Conservation (phyloP, 1,140 invertebrate genomes). For the Drosophila littoralis region DNA sequence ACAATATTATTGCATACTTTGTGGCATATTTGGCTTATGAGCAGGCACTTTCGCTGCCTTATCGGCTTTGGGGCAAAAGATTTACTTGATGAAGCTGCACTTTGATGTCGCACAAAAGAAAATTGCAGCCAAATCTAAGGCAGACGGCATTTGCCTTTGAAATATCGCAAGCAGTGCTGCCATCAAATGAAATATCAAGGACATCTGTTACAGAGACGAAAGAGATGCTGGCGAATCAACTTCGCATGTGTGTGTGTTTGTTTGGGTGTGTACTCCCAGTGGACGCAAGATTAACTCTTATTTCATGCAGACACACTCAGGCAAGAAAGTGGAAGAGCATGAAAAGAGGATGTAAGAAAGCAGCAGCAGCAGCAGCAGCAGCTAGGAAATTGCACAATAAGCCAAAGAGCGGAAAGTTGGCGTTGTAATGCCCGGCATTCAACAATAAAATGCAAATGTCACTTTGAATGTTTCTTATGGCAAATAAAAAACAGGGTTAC, state of each 20-base stretch:
- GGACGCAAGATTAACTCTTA: conserved; percentile 70
- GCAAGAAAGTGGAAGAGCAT: conserved; percentile 48
- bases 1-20: conserved; percentile 60
- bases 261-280: conserved; percentile 43
- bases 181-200: conserved; percentile 67
- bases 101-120: conserved; percentile 63
- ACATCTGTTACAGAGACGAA: conserved; percentile 59
- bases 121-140: conserved; percentile 55
- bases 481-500: conserved; percentile 44
- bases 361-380: conserved; percentile 9
- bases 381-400: conserved; percentile 63
- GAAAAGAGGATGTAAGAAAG: conserved; percentile 12
- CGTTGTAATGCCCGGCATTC: conserved; percentile 62
- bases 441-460: conserved; percentile 72
- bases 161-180: conserved; percentile 40
- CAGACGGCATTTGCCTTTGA: conserved; percentile 50
- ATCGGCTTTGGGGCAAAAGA: conserved; percentile 50
- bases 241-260: conserved; percentile 7
- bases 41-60: conserved; percentile 35
- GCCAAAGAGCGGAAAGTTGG: conserved; percentile 62
- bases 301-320: conserved; percentile 64
- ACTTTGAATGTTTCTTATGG: conserved; percentile 59
- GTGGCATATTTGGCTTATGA: conserved; percentile 42
- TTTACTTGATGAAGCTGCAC: conserved; percentile 64
- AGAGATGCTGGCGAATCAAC: conserved; percentile 39